Evolutionary conservation across 2,113 vertebrate genomes (phyloP).

Genomic region (mouse (Mus musculus)): GRCm39 chr16:70281501-70282000

Average conservation of each 20-base stretch:
- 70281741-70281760: background rate
- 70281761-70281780: background rate
- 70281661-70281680: background rate
- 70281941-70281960: constrained; percentile 42
- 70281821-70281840: background rate
- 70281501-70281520: constrained; percentile 74
- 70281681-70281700: background rate
- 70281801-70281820: background rate
- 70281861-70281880: background rate
- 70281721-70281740: background rate
- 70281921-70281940: constrained; percentile 33
- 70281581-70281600: background rate
- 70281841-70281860: background rate
- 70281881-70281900: background rate
- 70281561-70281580: background rate
- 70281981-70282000: constrained; percentile 65
- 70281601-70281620: background rate
- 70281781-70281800: background rate
- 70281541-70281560: constrained; percentile 22
- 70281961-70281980: constrained; percentile 41
- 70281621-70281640: background rate
- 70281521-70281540: constrained; percentile 66
- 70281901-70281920: background rate
- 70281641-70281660: background rate
- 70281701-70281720: constrained; percentile 15